phyloP scores from a whole-genome alignment of 2,888 invertebrate species.

The Stictocephala bisonia region DNA sequence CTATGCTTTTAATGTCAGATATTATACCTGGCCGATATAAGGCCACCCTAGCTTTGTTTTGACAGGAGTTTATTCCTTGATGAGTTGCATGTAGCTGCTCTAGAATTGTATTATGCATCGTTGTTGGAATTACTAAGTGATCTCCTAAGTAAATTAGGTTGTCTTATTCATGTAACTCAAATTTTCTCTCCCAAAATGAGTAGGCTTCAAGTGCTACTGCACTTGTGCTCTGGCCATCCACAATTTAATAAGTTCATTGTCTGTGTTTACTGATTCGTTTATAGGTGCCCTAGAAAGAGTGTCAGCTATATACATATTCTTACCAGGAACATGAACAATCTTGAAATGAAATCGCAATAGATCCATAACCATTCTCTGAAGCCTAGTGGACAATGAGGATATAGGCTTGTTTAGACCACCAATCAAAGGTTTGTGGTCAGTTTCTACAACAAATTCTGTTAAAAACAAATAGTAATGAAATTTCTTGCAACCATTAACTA shows the following conservation, averaged over 20 bases:
- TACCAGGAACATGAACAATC: slow-evolving; percentile 7
- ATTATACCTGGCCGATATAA: no score
- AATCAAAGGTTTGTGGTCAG: slow-evolving; percentile 54
- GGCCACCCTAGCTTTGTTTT: no score
- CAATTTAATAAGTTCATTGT: not conserved
- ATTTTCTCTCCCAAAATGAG: not conserved
- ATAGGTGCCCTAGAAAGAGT: not conserved
- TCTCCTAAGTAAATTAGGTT: not conserved
- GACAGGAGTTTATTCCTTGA: no score
- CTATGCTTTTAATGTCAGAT: no score
- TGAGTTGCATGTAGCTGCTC: no score
- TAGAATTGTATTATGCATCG: no score
- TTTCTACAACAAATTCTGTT: slow-evolving; percentile 49
- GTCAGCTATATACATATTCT: no score
- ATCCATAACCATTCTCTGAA: slow-evolving; percentile 1
- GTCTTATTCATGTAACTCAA: not conserved
- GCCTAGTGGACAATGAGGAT: not conserved
- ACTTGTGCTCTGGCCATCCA: not conserved
- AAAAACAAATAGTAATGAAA: slow-evolving; percentile 53
- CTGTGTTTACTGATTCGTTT: not conserved
- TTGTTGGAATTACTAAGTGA: not conserved
- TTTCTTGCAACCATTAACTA: slow-evolving; percentile 56
- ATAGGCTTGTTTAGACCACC: slow-evolving; percentile 52
- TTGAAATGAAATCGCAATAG: no score
- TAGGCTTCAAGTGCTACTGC: not conserved